phyloP scores from a whole-genome alignment of 1,140 invertebrate genomes.

The Brachionus manjavacas region DNA sequence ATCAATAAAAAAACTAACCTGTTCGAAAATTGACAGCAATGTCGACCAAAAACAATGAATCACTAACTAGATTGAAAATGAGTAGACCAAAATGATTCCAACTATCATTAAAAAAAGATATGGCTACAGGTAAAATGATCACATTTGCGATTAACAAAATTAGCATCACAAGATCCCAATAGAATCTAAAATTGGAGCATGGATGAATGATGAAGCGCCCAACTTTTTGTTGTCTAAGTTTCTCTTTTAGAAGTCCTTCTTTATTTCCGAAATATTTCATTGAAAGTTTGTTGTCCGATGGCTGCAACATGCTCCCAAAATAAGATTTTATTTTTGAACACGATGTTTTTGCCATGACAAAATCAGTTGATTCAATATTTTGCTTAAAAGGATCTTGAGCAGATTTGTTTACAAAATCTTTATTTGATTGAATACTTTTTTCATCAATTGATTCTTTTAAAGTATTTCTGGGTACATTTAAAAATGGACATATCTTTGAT shows the following conservation, averaged over 20 bases:
- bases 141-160: constrained; percentile 92
- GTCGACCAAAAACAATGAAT: constrained; percentile 98
- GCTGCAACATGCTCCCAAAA: constrained; percentile 44
- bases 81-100: constrained; percentile 67
- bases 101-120: constrained; percentile 70
- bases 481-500: too few species aligned
- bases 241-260: constrained; percentile 57
- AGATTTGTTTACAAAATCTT: too few species aligned
- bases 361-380: too few species aligned
- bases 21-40: constrained; percentile 99
- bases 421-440: too few species aligned
- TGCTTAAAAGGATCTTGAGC: too few species aligned
- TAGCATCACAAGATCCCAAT: constrained; percentile 98
- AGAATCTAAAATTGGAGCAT: constrained; percentile 70
- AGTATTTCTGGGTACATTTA: too few species aligned
- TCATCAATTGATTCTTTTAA: too few species aligned
- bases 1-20: constrained; percentile 59
- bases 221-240: constrained; percentile 55
- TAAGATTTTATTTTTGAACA: constrained; percentile 22
- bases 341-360: neutral
- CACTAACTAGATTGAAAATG: constrained; percentile 97
- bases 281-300: constrained; percentile 58
- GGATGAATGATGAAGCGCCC: constrained; percentile 59
- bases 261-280: constrained; percentile 60
- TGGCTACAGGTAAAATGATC: constrained; percentile 95